Conservation (phyloP, 1,140 invertebrate species). For the Diachasma alloeum region DNA sequence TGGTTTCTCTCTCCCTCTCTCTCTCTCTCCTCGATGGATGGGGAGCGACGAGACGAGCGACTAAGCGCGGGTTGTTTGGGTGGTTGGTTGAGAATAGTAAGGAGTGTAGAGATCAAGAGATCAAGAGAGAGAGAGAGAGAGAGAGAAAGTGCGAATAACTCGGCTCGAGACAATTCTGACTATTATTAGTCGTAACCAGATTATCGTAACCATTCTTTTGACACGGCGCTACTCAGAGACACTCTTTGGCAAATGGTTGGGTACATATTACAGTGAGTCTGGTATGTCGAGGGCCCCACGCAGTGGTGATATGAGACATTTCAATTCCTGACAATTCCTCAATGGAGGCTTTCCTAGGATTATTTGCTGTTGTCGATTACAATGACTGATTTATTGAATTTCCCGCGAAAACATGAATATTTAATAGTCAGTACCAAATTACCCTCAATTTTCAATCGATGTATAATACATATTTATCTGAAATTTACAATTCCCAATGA, state of each 20-base stretch:
- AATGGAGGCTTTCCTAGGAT: neutral
- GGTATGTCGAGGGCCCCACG: neutral
- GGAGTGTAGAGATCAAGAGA: too few relatives aligned
- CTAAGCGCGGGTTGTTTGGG: neutral
- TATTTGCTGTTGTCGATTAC: too few relatives aligned
- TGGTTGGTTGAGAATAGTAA: constrained; percentile 1
- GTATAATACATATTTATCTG: too few relatives aligned
- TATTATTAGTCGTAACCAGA: constrained; percentile 26
- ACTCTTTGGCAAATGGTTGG: constrained; percentile 11
- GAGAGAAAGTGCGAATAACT: neutral
- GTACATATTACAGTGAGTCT: neutral
- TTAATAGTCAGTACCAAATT: too few relatives aligned
- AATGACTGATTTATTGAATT: too few relatives aligned
- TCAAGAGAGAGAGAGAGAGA: too few relatives aligned
- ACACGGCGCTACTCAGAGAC: neutral
- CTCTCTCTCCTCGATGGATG: too few relatives aligned
- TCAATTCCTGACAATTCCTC: neutral
- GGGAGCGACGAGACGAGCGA: neutral
- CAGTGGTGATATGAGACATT: neutral
- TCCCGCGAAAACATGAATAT: too few relatives aligned
- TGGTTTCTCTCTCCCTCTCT: neutral
- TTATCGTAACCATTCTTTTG: constrained; percentile 23
- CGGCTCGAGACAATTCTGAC: neutral
- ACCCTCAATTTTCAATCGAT: too few relatives aligned
- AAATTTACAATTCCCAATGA: too few relatives aligned